Conservation (phyloP, 2,888 invertebrate species). For the Spicauda simplicius region DNA sequence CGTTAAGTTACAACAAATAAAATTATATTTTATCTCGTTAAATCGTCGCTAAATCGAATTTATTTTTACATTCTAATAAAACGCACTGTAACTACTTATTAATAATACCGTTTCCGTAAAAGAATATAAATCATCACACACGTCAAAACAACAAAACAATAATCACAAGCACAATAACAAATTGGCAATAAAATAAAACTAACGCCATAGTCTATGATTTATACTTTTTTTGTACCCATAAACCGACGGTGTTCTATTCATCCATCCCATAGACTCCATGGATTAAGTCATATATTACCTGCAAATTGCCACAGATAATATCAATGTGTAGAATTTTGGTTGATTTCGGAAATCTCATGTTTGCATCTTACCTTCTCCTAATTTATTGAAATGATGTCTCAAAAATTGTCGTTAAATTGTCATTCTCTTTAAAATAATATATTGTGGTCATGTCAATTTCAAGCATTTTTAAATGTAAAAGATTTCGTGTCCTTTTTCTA, state of each 20-base stretch:
- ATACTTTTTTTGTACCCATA: conserved; percentile 52
- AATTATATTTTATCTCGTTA: no score
- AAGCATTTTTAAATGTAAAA: no score
- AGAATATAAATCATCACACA: conserved; percentile 27
- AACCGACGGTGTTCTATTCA: conserved; percentile 47
- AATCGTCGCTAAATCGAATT: no score
- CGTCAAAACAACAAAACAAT: conserved; percentile 55
- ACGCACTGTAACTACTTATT: no score
- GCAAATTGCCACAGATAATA: conserved; percentile 75
- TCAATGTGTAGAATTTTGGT: conserved; percentile 53
- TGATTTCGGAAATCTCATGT: conserved; percentile 27
- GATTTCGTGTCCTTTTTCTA: no score
- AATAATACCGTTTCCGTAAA: not conserved
- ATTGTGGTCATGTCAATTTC: not conserved
- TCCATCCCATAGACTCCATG: conserved; percentile 44
- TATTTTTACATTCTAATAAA: no score
- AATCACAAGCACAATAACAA: conserved; percentile 55
- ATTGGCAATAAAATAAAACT: conserved; percentile 60
- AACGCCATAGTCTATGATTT: conserved; percentile 57
- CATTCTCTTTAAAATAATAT: no score
- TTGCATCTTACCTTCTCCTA: conserved; percentile 37
- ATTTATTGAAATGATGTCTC: conserved; percentile 28
- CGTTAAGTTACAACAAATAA: no score
- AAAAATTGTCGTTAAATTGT: conserved; percentile 12
- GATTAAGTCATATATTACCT: conserved; percentile 81